phyloP scores from a whole-genome alignment of 2,888 invertebrate genomes.

The Dicranocentrus wangi region DNA sequence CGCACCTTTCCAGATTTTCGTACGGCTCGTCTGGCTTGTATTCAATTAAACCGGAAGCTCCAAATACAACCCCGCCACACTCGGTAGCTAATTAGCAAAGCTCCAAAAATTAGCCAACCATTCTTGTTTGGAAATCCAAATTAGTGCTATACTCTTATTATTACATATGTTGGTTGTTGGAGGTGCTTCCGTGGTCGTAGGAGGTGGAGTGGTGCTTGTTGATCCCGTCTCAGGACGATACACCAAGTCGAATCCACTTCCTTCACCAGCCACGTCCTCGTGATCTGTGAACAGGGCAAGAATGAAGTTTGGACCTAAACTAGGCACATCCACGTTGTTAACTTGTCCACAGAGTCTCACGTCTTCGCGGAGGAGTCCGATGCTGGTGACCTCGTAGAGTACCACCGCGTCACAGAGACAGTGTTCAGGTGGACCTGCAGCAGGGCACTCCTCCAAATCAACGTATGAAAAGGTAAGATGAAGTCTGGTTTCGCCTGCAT shows the following conservation, averaged over 20 bases:
- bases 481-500: too few species aligned
- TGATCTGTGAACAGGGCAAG: slow-evolving; percentile 16
- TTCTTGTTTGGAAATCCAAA: background rate
- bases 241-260: background rate
- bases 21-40: background rate
- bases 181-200: background rate
- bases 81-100: background rate
- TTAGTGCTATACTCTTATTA: background rate
- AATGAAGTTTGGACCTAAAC: slow-evolving; percentile 8
- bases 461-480: background rate
- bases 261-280: background rate
- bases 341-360: background rate
- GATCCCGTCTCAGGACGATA: too few species aligned
- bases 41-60: background rate
- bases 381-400: background rate
- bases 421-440: background rate
- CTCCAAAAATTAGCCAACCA: background rate
- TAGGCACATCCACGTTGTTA: background rate
- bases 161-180: background rate
- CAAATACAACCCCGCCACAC: background rate
- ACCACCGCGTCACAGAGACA: slow-evolving; percentile 2
- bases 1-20: background rate
- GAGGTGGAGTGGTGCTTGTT: background rate
- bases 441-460: background rate
- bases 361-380: background rate